Conservation (phyloP, 2,797 vertebrate genomes). For the Borostomias antarcticus region DNA sequence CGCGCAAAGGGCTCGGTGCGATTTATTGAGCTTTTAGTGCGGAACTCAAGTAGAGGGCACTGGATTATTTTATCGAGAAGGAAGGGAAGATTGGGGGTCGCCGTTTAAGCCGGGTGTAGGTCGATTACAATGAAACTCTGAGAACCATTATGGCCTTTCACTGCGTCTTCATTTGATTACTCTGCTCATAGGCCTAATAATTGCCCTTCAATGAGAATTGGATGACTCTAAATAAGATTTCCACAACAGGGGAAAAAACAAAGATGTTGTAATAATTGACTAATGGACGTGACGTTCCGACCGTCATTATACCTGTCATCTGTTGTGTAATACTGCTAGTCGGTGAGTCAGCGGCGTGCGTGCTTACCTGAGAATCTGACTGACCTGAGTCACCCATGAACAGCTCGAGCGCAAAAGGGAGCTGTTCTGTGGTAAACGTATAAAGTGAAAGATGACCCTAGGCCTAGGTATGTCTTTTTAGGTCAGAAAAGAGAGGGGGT, state of each 20-base stretch:
- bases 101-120: slow-evolving; percentile 15
- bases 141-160: slow-evolving; percentile 55
- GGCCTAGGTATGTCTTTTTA: slow-evolving; percentile 4
- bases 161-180: slow-evolving; percentile 53
- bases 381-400: too few species aligned
- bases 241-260: slow-evolving; percentile 32
- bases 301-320: slow-evolving; percentile 56
- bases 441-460: slow-evolving; percentile 24
- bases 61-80: slow-evolving; percentile 49
- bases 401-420: not conserved
- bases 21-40: slow-evolving; percentile 72
- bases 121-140: slow-evolving; percentile 53
- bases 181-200: slow-evolving; percentile 48
- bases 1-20: slow-evolving; percentile 40
- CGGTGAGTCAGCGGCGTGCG: not conserved
- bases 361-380: slow-evolving; percentile 25
- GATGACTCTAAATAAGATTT: slow-evolving; percentile 28
- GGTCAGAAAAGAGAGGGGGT: not conserved
- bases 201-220: slow-evolving; percentile 61
- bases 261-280: slow-evolving; percentile 45
- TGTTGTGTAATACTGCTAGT: slow-evolving; percentile 21
- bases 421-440: slow-evolving; percentile 10
- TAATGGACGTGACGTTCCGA: slow-evolving; percentile 21
- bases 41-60: slow-evolving; percentile 39
- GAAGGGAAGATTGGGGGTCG: slow-evolving; percentile 27